These are phyloP conservation scores for Cylas formicarius DNA, from an alignment of 1,140 invertebrate species.

Conservation along the genomic window DNA sequence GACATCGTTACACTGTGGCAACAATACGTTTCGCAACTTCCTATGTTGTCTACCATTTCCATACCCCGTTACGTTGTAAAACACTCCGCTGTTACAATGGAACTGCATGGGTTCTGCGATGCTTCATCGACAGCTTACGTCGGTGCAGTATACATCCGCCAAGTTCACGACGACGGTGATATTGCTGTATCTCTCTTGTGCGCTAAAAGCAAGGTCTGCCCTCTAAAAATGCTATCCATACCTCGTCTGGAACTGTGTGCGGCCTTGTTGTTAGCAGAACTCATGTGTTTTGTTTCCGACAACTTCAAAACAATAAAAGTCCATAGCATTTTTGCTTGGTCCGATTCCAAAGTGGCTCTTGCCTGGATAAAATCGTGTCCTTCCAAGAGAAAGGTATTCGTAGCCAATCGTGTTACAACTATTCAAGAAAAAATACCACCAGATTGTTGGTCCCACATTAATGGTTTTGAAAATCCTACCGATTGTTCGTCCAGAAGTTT, in stretches of 20 bases:
- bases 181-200: conserved; percentile 19
- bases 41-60: neutral
- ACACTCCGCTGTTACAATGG: neutral
- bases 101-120: conserved; percentile 33
- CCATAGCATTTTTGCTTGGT: too few relatives aligned
- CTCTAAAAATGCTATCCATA: conserved; percentile 26
- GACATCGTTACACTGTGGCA: neutral
- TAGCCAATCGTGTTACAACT: too few relatives aligned
- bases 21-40: neutral
- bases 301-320: too few relatives aligned
- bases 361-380: too few relatives aligned
- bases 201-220: conserved; percentile 30
- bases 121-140: conserved; percentile 33
- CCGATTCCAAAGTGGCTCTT: too few relatives aligned
- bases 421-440: too few relatives aligned
- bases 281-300: too few relatives aligned
- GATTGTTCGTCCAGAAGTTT: too few relatives aligned
- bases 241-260: conserved; percentile 27
- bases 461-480: too few relatives aligned
- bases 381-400: too few relatives aligned
- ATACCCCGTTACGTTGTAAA: conserved; percentile 1
- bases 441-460: too few relatives aligned
- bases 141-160: conserved; percentile 30
- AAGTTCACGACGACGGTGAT: conserved; percentile 9
- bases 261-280: conserved; percentile 22